phyloP scores from a whole-genome alignment of 1,140 invertebrate species.

The Antheraea pernyi region DNA sequence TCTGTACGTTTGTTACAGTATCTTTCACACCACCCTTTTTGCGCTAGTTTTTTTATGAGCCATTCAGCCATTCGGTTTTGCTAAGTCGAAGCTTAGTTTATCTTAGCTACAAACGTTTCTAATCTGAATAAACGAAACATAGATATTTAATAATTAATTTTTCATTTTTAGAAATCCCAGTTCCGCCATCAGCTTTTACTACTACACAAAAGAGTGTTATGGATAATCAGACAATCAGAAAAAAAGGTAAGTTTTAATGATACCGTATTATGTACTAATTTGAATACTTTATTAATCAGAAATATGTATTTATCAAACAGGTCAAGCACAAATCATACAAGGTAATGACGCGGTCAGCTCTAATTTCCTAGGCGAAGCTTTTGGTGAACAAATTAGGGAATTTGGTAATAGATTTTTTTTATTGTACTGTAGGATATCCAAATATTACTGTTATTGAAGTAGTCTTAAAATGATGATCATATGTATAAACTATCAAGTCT shows the following conservation, averaged over 20 bases:
- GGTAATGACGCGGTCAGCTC: slow-evolving; percentile 64
- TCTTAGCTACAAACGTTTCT: no score
- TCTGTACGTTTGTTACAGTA: no score
- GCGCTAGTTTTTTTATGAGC: no score
- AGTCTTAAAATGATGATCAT: no score
- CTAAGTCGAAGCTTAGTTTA: no score
- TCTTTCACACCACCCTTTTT: no score
- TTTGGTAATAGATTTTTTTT: slow-evolving; percentile 49
- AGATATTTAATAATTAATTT: background rate
- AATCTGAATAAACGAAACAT: no score
- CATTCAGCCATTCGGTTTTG: no score
- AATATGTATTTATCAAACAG: slow-evolving; percentile 35
- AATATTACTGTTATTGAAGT: no score
- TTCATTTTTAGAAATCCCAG: slow-evolving; percentile 70
- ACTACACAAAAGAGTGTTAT: slow-evolving; percentile 62
- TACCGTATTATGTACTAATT: background rate
- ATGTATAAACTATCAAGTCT: no score
- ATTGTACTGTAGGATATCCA: background rate
- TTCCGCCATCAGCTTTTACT: slow-evolving; percentile 65
- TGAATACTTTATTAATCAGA: background rate
- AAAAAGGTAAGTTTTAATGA: slow-evolving; percentile 52
- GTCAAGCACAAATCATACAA: slow-evolving; percentile 53
- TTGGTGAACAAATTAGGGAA: slow-evolving; percentile 66
- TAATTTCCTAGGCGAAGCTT: slow-evolving; percentile 70
- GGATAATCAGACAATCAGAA: slow-evolving; percentile 70